phyloP scores from a whole-genome alignment of 37 sponge, comb jelly and placozoan species.

The Ephydatia muelleri region DNA sequence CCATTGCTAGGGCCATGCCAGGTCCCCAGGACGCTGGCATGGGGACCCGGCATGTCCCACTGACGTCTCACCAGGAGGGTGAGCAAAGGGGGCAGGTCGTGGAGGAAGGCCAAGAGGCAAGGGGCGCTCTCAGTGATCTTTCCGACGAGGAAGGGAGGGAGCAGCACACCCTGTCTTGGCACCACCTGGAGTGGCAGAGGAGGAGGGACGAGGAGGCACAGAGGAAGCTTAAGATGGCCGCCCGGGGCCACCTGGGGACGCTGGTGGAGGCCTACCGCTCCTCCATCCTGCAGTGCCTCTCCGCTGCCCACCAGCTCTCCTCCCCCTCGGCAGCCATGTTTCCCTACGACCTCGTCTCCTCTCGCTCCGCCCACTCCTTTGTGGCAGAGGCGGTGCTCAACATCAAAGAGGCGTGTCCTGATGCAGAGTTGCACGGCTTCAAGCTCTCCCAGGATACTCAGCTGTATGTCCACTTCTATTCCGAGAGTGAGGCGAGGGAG shows the following conservation, averaged over 20 bases:
- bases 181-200: neutral
- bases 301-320: neutral
- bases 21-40: neutral
- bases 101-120: neutral
- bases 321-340: slow-evolving; percentile 10
- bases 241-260: slow-evolving; percentile 9
- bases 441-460: neutral
- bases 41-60: neutral
- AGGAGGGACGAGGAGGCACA: slow-evolving; percentile 5
- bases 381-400: slow-evolving; percentile 3
- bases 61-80: neutral
- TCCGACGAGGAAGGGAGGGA: neutral
- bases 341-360: slow-evolving; percentile 17
- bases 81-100: neutral
- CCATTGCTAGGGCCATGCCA: slow-evolving; percentile 25
- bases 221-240: slow-evolving; percentile 25
- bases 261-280: slow-evolving; percentile 10
- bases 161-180: neutral
- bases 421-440: slow-evolving; percentile 18
- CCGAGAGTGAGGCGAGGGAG: slow-evolving; percentile 11
- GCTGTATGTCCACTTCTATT: slow-evolving; percentile 13
- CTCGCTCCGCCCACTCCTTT: slow-evolving; percentile 18
- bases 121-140: neutral
- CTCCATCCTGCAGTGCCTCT: slow-evolving; percentile 13
- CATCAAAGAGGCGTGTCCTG: slow-evolving; percentile 1